These are phyloP conservation scores for Stenchaetothrips biformis DNA, from an alignment of 2,888 invertebrate genomes.

Conservation along the genomic window DNA sequence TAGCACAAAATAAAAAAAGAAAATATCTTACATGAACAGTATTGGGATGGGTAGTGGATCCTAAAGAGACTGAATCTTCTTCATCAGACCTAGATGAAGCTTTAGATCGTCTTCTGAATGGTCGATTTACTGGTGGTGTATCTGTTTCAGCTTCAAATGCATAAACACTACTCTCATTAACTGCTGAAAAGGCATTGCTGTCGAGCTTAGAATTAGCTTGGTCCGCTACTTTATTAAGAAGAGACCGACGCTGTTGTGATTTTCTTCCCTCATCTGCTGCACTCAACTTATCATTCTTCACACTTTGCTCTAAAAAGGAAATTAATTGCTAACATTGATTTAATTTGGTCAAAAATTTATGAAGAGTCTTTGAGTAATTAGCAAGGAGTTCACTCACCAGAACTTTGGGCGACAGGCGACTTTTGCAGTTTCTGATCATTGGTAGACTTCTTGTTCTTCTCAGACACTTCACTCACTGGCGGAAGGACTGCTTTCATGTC, in stretches of 20 bases:
- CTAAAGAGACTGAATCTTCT: slow-evolving; percentile 42
- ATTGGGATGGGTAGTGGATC: not conserved
- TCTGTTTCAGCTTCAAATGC: slow-evolving; percentile 66
- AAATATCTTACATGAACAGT: not conserved
- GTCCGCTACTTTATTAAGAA: not conserved
- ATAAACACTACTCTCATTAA: slow-evolving; percentile 65
- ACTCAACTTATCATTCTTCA: not conserved
- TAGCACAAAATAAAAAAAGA: slow-evolving; percentile 39
- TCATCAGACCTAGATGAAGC: slow-evolving; percentile 42
- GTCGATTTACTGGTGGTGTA: slow-evolving; percentile 45
- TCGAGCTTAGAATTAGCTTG: slow-evolving; percentile 45
- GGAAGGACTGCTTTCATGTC: not conserved
- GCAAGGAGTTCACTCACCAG: no score
- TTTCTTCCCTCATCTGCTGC: not conserved
- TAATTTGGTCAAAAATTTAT: not conserved
- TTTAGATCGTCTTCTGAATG: not conserved
- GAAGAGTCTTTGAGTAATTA: no score
- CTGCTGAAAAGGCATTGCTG: slow-evolving; percentile 59
- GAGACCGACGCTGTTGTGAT: not conserved
- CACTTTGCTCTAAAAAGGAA: not conserved
- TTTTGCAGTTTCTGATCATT: no score
- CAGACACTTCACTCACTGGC: not conserved
- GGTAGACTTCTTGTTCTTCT: not conserved
- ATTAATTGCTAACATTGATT: not conserved
- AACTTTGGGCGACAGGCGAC: no score